Percentiles rank a stretch among this genome's conserved stretches.
Conservation (phyloP, 1,140 invertebrate species). For the Onthophagus taurus region DNA sequence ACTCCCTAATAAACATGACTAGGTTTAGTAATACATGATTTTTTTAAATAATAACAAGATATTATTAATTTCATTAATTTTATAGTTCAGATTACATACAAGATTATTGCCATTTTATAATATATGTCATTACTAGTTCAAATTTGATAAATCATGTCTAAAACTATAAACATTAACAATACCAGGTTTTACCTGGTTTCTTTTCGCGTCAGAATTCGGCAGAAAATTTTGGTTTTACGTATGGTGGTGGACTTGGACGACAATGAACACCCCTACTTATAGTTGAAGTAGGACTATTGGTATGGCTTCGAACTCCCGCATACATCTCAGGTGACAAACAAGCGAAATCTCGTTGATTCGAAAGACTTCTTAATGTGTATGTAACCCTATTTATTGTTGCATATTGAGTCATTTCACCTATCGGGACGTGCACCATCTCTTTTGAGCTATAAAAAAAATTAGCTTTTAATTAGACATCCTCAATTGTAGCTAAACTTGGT, state of each 20-base stretch:
- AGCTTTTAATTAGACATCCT: too few relatives aligned
- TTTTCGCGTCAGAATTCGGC: conserved; percentile 30
- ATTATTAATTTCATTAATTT: too few relatives aligned
- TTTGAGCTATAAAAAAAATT: conserved; percentile 16
- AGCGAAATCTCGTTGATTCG: conserved; percentile 21
- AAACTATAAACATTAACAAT: conserved; percentile 30
- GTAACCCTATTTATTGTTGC: conserved; percentile 20
- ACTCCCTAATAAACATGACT: too few relatives aligned
- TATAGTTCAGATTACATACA: too few relatives aligned
- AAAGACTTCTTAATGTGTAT: conserved; percentile 19
- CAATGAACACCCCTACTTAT: conserved; percentile 30
- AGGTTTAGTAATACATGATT: too few relatives aligned
- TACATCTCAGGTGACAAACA: conserved; percentile 24
- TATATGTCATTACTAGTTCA: too few relatives aligned
- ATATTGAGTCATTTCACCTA: conserved; percentile 20
- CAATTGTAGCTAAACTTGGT: too few relatives aligned
- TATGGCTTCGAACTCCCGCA: conserved; percentile 20
- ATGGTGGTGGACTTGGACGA: conserved; percentile 33
- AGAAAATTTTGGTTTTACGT: conserved; percentile 30
- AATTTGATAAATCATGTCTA: too few relatives aligned
- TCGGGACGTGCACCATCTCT: conserved; percentile 15
- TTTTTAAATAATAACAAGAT: too few relatives aligned
- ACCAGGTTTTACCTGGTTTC: conserved; percentile 27
- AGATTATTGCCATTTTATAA: too few relatives aligned
- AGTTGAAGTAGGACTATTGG: conserved; percentile 29